These are phyloP conservation scores for Pollenia amentaria DNA, from an alignment of 2,888 invertebrate species.

Conservation along the genomic window DNA sequence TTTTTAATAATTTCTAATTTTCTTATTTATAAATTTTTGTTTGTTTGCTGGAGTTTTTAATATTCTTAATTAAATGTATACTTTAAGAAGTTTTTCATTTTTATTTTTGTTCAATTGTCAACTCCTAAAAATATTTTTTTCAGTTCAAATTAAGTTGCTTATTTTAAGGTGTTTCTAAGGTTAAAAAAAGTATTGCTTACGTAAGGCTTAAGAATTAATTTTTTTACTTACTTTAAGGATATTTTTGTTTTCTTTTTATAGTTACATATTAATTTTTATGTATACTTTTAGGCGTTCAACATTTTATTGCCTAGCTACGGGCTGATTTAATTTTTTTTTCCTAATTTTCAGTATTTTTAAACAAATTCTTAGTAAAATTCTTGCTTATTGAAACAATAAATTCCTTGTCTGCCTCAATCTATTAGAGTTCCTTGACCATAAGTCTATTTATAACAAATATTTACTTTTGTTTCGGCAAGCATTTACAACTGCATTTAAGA, in stretches of 20 bases:
- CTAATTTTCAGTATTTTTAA: not conserved
- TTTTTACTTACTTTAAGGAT: constrained; percentile 27
- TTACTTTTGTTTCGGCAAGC: constrained; percentile 35
- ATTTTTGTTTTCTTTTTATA: not conserved
- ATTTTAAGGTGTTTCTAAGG: not conserved
- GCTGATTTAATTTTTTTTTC: not conserved
- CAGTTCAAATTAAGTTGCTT: not conserved
- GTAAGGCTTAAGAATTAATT: not conserved
- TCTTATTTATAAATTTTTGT: too few relatives aligned
- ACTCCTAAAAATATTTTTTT: too few relatives aligned
- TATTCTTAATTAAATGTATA: too few relatives aligned
- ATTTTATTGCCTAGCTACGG: not conserved
- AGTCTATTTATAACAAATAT: constrained; percentile 36
- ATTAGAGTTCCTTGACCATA: constrained; percentile 36
- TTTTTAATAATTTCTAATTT: too few relatives aligned
- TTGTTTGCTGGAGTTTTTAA: too few relatives aligned
- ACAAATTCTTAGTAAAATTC: not conserved
- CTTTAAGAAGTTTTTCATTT: too few relatives aligned
- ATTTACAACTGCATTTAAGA: constrained; percentile 67
- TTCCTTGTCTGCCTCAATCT: not conserved
- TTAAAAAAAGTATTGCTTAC: not conserved
- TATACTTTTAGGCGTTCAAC: not conserved
- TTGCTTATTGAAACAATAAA: constrained; percentile 49
- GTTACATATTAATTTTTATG: not conserved
- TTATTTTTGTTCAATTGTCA: too few relatives aligned